Evolutionary conservation across 1,140 invertebrate species (phyloP).

Genomic region (Armadillidium nasatum): DNA sequence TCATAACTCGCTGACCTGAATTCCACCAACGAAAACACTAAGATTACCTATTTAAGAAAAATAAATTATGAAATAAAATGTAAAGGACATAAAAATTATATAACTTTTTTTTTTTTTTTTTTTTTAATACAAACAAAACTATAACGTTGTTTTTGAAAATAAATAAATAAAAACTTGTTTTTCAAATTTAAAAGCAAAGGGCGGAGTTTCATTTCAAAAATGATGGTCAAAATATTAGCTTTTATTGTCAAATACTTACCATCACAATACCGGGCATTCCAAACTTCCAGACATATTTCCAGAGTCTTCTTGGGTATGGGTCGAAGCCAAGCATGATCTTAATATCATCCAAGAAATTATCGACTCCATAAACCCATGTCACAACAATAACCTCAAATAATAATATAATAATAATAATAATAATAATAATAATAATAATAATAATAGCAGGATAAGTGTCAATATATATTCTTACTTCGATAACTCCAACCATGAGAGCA

Average conservation of each 20-base stretch:
- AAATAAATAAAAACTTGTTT: no score
- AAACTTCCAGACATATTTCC: conserved; percentile 75
- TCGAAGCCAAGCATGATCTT: conserved; percentile 72
- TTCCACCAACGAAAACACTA: conserved; percentile 76
- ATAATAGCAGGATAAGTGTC: neutral
- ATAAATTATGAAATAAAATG: conserved; percentile 40
- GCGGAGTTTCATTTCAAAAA: no score
- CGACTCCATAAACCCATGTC: conserved; percentile 75
- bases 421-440: neutral
- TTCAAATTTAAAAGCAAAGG: no score
- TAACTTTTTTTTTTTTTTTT: no score
- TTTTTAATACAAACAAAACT: no score
- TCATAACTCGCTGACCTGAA: conserved; percentile 70
- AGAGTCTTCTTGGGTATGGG: conserved; percentile 66
- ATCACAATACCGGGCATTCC: conserved; percentile 69
- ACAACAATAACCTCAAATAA: conserved; percentile 58
- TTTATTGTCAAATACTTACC: conserved; percentile 47
- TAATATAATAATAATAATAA: no score
- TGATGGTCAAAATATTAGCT: no score
- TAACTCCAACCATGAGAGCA: conserved; percentile 71
- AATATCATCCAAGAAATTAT: conserved; percentile 72
- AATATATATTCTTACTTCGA: conserved; percentile 45
- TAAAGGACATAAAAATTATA: no score
- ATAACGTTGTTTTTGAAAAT: no score
- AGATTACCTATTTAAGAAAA: conserved; percentile 60